Evolutionary conservation across 2,113 vertebrate species (phyloP), one percentile per base, ranked within the genome.

Genomic region (Bombycilla garrulus): DNA sequence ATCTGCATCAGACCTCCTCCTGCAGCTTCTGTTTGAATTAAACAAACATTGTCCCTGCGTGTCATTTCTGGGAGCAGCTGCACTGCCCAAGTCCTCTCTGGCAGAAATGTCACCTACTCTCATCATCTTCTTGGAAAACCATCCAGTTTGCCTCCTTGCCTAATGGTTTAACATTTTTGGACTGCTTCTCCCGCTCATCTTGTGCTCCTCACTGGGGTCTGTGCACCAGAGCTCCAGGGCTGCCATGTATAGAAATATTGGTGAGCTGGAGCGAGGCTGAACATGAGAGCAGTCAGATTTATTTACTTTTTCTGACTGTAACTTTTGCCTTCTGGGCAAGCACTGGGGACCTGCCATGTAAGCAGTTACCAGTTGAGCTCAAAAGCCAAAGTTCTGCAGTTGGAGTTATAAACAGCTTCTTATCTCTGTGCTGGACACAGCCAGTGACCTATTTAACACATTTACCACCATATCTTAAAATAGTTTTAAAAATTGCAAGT

Each of bases 301-400:
- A 83, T 94, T 93, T 96, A 92, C 92, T 93, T 92, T 62, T 47
- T 95, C 64, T 86, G 85, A 50, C 45, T 80, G 42, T 65, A 94
- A 70, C 80, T 44, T 73, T 93, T 73, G 76, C 82, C 92, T 95
- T 83, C 86, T 86, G 54, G 90, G 67, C 71, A 88, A 86, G 76
- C 58, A 70, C 50, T 66, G 64, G 54, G 88, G 80, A 86, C 56
- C 54, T 97, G 90, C 88, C 22, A 4, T 83, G 76, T 78, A 93
- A 96, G 86, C 85, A 93, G 73, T 91, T 93, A 96, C 87, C 87
- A 90, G 65, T 69, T 76, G 84, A 95, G 58, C 81, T 94, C 66
- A 85, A 79, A 79, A 95, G 73, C 66, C 87, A 61, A 96, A 95
- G 78, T 80, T 96, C 88, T 97, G 92, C 54, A 83, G 45, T 2